phyloP scores from a whole-genome alignment of 2,113 vertebrate species.

The Bucco capensis region DNA sequence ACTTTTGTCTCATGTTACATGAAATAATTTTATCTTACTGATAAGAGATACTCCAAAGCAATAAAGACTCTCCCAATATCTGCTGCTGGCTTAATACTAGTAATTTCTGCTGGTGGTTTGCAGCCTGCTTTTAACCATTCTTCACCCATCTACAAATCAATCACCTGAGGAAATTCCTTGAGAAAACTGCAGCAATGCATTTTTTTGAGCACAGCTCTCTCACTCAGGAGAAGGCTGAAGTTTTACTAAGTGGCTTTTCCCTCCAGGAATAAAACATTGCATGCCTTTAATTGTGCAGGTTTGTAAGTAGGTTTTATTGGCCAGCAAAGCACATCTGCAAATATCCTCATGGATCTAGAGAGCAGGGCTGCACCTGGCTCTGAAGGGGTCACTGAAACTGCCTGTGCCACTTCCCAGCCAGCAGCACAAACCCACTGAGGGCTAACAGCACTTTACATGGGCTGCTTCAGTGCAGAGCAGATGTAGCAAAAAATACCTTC shows the following conservation, averaged over 20 bases:
- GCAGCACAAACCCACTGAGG: background rate
- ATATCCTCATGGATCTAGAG: background rate
- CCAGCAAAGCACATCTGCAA: background rate
- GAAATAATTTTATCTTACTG: background rate
- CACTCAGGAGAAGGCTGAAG: background rate
- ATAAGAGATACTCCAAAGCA: background rate
- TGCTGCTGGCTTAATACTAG: background rate
- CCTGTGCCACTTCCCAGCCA: rapidly evolving
- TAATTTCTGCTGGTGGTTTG: background rate
- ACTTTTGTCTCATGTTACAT: background rate
- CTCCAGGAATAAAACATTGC: background rate
- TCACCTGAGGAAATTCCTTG: slow-evolving; percentile 2
- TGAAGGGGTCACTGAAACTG: background rate
- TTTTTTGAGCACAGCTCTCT: background rate
- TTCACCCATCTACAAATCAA: slow-evolving; percentile 21
- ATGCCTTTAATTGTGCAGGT: background rate
- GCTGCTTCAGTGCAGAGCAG: background rate
- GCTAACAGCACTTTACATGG: background rate
- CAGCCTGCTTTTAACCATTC: slow-evolving; percentile 15
- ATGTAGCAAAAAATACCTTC: background rate
- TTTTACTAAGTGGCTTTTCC: background rate
- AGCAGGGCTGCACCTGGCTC: background rate
- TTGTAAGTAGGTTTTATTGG: background rate
- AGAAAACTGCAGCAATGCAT: slow-evolving; percentile 29
- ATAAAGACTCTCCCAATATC: background rate